Conservation (phyloP, 1,140 invertebrate genomes). For the Coboldia fuscipes region DNA sequence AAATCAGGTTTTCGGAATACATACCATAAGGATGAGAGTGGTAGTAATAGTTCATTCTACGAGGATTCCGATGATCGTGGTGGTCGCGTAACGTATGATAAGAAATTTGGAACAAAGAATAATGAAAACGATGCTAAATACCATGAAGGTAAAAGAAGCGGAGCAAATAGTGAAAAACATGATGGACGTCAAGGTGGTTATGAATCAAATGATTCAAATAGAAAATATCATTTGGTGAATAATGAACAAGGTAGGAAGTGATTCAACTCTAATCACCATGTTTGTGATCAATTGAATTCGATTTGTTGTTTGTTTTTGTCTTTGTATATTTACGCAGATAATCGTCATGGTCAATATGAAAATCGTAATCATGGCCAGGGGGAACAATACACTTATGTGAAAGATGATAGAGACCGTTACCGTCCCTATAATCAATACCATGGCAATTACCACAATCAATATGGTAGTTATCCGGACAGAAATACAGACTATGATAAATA, state of each 20-base stretch:
- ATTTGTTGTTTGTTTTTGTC: background rate
- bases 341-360: background rate
- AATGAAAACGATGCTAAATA: background rate
- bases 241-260: background rate
- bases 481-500: too few relatives aligned
- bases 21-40: constrained; percentile 20
- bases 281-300: background rate
- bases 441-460: too few relatives aligned
- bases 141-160: background rate
- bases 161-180: background rate
- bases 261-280: background rate
- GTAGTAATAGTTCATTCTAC: constrained; percentile 17
- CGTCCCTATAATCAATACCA: background rate
- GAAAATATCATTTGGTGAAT: background rate
- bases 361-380: background rate
- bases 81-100: constrained; percentile 9
- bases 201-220: background rate
- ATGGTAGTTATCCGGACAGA: too few relatives aligned
- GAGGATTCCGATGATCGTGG: constrained; percentile 16
- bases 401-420: background rate
- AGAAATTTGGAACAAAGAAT: constrained; percentile 4
- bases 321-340: background rate
- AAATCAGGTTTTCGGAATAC: constrained; percentile 17
- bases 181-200: background rate
- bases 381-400: background rate